These are phyloP conservation scores for Gortyna flavago DNA, from an alignment of 2,888 invertebrate species.

Conservation along the genomic window DNA sequence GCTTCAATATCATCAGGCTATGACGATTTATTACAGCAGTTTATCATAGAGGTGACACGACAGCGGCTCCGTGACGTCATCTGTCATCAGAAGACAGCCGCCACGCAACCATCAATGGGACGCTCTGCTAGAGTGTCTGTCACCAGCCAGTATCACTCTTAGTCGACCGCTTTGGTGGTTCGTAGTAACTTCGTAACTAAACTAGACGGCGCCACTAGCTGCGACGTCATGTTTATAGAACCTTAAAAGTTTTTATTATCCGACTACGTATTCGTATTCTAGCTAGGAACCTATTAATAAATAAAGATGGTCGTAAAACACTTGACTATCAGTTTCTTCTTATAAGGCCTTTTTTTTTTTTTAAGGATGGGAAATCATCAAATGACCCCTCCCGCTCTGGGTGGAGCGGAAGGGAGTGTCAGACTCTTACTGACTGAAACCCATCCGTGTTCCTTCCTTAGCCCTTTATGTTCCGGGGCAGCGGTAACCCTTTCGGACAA, in stretches of 20 bases:
- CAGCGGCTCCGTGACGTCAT: background rate
- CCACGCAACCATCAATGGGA: too few species aligned
- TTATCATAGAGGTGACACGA: background rate
- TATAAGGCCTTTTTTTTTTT: background rate
- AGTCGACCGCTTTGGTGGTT: background rate
- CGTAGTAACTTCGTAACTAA: background rate
- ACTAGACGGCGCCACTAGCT: background rate
- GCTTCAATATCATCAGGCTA: background rate
- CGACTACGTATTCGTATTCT: background rate
- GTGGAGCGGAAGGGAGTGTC: too few species aligned
- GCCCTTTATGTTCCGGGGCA: too few species aligned
- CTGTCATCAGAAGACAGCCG: background rate
- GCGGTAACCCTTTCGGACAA: too few species aligned
- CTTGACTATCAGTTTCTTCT: background rate
- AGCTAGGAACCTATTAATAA: background rate
- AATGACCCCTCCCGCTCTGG: too few species aligned
- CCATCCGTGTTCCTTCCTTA: too few species aligned
- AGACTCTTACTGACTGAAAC: too few species aligned
- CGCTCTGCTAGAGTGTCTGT: background rate
- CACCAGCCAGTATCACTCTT: background rate
- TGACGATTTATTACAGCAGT: too few species aligned
- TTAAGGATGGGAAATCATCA: too few species aligned
- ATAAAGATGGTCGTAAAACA: background rate
- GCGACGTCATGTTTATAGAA: background rate
- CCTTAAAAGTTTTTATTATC: background rate